phyloP scores from a whole-genome alignment of 2,888 invertebrate genomes.

The Ormyrus nitidulus region DNA sequence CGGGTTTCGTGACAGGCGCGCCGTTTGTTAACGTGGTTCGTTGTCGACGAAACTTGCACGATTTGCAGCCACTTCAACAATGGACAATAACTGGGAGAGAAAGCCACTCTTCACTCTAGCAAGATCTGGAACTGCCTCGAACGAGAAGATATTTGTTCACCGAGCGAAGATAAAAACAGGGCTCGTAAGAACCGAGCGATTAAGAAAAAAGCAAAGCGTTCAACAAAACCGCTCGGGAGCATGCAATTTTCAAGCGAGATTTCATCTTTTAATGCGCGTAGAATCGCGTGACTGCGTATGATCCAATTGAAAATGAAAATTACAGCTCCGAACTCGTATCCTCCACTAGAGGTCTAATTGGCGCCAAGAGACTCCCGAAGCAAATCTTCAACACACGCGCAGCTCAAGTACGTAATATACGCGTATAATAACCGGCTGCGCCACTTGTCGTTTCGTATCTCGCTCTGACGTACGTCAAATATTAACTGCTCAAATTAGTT shows the following conservation, averaged over 20 bases:
- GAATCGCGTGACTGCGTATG: neutral
- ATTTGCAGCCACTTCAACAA: constrained; percentile 77
- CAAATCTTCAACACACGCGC: constrained; percentile 22
- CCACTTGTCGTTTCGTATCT: neutral
- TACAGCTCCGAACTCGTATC: neutral
- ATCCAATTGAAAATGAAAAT: constrained; percentile 26
- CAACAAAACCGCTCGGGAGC: too few relatives aligned
- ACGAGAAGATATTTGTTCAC: too few relatives aligned
- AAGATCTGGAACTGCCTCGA: neutral
- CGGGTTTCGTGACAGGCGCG: constrained; percentile 92
- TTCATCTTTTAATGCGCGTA: neutral
- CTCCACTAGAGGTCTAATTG: constrained; percentile 13
- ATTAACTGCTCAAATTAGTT: constrained; percentile 41
- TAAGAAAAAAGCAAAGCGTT: neutral
- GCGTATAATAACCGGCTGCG: constrained; percentile 17
- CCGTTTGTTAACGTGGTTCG: constrained; percentile 87
- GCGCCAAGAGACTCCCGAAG: constrained; percentile 2
- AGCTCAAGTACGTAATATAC: constrained; percentile 26
- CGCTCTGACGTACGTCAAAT: constrained; percentile 8
- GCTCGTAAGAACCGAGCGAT: neutral
- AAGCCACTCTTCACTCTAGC: neutral
- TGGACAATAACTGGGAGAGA: constrained; percentile 15
- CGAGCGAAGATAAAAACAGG: neutral
- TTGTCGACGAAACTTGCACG: constrained; percentile 98
- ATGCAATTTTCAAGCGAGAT: too few relatives aligned